Conservation (phyloP, 2,888 invertebrate species). For the Osedax fenrisi region DNA sequence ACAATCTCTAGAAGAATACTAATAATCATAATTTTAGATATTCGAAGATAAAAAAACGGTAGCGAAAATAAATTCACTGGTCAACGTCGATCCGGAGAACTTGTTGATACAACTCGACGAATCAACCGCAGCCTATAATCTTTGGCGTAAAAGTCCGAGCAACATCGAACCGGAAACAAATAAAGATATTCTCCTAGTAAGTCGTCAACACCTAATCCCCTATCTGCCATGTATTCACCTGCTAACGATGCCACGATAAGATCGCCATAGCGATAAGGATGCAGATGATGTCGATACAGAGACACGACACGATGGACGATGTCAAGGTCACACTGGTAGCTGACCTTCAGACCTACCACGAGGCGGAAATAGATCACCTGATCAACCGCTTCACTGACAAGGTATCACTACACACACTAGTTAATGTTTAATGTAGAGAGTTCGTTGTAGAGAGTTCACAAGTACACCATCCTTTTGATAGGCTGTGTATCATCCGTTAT, state of each 20-base stretch:
- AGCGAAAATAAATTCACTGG: neutral
- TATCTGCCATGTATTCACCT: neutral
- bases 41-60: neutral
- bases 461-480: too few relatives aligned
- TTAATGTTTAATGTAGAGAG: too few relatives aligned
- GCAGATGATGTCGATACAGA: neutral
- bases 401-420: too few relatives aligned
- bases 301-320: constrained; percentile 33
- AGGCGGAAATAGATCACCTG: constrained; percentile 35
- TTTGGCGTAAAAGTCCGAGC: neutral
- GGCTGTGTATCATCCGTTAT: too few relatives aligned
- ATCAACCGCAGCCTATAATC: neutral
- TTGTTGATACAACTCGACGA: neutral
- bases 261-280: neutral
- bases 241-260: neutral
- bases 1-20: too few relatives aligned
- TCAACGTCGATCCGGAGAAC: neutral
- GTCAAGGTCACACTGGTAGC: constrained; percentile 41
- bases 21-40: neutral
- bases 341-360: constrained; percentile 42
- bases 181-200: neutral
- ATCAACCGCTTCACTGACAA: constrained; percentile 14
- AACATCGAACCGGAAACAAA: neutral
- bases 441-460: too few relatives aligned
- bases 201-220: neutral